Conservation (phyloP, 1,140 invertebrate species). For the Bacillus rossius region DNA sequence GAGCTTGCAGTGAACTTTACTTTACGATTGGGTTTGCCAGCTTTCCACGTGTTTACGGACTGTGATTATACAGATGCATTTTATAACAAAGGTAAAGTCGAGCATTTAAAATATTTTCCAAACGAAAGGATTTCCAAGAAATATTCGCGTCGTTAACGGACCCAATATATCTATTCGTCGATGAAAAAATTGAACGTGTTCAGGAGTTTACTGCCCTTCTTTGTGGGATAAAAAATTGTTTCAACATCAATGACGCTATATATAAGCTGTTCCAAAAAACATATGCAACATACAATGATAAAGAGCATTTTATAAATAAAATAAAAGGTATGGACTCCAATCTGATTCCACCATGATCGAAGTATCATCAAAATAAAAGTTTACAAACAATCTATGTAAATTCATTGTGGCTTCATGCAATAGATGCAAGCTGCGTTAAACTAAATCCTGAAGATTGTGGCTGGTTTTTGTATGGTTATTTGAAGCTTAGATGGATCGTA, state of each 20-base stretch:
- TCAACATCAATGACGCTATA: slow-evolving; percentile 4
- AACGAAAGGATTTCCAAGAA: slow-evolving; percentile 31
- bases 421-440: too few relatives aligned
- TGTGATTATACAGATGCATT: slow-evolving; percentile 36
- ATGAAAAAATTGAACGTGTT: slow-evolving; percentile 23
- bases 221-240: slow-evolving; percentile 15
- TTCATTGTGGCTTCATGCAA: too few relatives aligned
- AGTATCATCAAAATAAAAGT: too few relatives aligned
- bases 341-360: slow-evolving; percentile 8
- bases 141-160: slow-evolving; percentile 33
- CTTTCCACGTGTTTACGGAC: slow-evolving; percentile 34
- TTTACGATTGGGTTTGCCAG: slow-evolving; percentile 28
- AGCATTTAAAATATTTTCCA: slow-evolving; percentile 30
- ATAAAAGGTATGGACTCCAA: slow-evolving; percentile 16
- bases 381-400: too few relatives aligned
- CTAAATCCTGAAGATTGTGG: too few relatives aligned
- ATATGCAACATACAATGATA: slow-evolving; percentile 9
- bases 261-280: slow-evolving; percentile 10
- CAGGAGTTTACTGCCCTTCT: slow-evolving; percentile 17
- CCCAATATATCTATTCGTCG: slow-evolving; percentile 27
- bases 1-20: slow-evolving; percentile 24
- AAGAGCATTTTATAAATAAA: slow-evolving; percentile 11
- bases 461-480: too few relatives aligned
- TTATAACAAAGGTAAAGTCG: slow-evolving; percentile 35
- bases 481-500: too few relatives aligned